These are phyloP conservation scores for Hymenochirus boettgeri DNA, from an alignment of 2,113 vertebrate genomes.

Conservation along the genomic window DNA sequence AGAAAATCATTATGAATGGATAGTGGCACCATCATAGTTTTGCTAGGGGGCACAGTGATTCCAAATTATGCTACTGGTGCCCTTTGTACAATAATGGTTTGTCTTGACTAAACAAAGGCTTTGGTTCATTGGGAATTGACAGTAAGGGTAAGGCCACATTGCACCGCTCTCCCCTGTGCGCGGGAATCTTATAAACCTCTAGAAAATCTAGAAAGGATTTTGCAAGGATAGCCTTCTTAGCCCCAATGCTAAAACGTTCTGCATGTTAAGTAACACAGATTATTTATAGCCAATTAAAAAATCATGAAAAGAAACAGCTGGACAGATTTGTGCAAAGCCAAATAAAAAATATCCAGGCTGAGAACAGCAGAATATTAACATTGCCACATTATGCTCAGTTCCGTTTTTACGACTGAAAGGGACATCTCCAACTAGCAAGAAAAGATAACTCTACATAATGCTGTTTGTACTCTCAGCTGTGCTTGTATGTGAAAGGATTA, in stretches of 20 bases:
- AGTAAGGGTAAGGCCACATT: too few species aligned
- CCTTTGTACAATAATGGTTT: too few species aligned
- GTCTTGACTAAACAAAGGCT: too few species aligned
- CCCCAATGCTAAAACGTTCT: not conserved
- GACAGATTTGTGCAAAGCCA: constrained; percentile 21
- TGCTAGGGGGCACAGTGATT: too few species aligned
- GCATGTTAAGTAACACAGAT: not conserved
- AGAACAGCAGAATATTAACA: constrained; percentile 25
- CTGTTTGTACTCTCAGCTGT: too few species aligned
- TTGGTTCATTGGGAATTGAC: too few species aligned
- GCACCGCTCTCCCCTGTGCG: too few species aligned
- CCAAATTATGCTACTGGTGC: too few species aligned
- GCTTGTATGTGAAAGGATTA: too few species aligned
- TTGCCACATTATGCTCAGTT: constrained; percentile 13
- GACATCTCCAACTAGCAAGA: constrained; percentile 22
- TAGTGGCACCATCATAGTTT: too few species aligned
- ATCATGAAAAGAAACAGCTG: constrained; percentile 31
- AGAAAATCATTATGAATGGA: too few species aligned
- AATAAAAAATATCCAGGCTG: constrained; percentile 25
- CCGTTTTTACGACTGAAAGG: constrained; percentile 11
- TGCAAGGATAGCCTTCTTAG: not conserved
- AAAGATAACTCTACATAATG: constrained; percentile 3
- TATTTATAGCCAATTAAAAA: constrained; percentile 28
- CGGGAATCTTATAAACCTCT: too few species aligned
- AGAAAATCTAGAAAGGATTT: not conserved